Evolutionary conservation across 2,113 vertebrate species (phyloP).

Genomic region (Cebidichthys violaceus): DNA sequence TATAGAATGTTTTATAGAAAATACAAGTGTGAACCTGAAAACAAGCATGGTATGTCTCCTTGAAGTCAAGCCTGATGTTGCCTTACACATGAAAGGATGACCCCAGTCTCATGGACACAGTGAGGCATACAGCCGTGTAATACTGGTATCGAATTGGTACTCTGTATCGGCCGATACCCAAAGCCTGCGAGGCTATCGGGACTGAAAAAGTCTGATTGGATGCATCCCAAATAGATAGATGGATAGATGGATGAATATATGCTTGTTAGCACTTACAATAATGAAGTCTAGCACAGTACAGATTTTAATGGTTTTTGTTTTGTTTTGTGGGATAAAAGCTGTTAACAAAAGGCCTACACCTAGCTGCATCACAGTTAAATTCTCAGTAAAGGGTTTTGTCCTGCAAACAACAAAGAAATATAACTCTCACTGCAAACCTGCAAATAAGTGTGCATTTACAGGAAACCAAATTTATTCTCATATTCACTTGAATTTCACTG

Average conservation of each 20-base stretch:
- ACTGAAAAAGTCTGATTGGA: background rate
- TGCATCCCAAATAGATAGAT: background rate
- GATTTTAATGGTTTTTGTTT: background rate
- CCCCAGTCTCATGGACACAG: background rate
- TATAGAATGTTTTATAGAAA: background rate
- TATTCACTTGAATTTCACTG: background rate
- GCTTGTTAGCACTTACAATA: background rate
- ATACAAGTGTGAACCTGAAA: background rate
- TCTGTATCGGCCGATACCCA: background rate
- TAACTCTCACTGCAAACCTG: background rate
- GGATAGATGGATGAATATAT: background rate
- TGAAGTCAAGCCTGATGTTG: background rate
- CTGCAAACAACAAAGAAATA: slow-evolving; percentile 1
- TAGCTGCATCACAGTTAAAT: background rate
- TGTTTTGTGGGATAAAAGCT: background rate
- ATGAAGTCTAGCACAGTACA: background rate
- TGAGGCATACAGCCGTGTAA: background rate
- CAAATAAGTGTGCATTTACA: background rate
- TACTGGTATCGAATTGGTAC: background rate
- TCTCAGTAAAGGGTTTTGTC: background rate
- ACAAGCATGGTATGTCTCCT: background rate
- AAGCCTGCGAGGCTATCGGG: background rate
- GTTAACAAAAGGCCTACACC: background rate
- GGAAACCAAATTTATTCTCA: background rate
- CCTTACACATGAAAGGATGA: background rate